Conservation (phyloP, 2,888 invertebrate genomes). For the Drosophila kambysellisi region DNA sequence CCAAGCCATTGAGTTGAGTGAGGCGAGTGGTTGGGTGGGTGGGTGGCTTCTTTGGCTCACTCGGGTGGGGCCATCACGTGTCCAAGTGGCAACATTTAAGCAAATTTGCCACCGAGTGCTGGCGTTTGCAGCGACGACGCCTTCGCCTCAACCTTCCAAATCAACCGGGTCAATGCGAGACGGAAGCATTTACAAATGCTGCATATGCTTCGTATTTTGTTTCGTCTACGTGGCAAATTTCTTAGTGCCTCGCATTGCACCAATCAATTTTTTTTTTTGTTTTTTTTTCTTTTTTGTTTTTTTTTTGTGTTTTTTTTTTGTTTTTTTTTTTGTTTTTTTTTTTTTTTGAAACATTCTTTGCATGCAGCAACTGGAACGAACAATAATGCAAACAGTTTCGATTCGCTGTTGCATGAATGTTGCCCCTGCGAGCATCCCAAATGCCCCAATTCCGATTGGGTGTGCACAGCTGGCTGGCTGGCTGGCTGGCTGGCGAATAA, state of each 20-base stretch:
- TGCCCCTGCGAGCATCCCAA: constrained; percentile 1
- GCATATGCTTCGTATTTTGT: constrained; percentile 13
- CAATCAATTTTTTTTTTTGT: constrained; percentile 27
- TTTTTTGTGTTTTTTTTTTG: constrained; percentile 15
- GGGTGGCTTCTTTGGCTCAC: background rate
- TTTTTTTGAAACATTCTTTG: background rate
- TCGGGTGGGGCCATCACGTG: constrained; percentile 49
- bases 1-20: constrained; percentile 2
- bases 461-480: background rate
- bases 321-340: too few relatives aligned
- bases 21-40: constrained; percentile 3
- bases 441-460: background rate
- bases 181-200: constrained; percentile 63
- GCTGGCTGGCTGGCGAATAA: background rate
- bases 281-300: background rate
- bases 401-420: constrained; percentile 13
- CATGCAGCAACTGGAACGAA: constrained; percentile 15
- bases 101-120: constrained; percentile 32
- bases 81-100: constrained; percentile 56
- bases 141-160: constrained; percentile 8
- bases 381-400: constrained; percentile 17
- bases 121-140: background rate
- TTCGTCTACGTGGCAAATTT: constrained; percentile 40
- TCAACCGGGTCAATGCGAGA: constrained; percentile 71
- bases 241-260: background rate